Percentiles rank a stretch among this genome's conserved stretches.
These are phyloP conservation scores for Enteromius treurensis DNA, from an alignment of 2,797 vertebrate genomes.

Conservation along the genomic window DNA sequence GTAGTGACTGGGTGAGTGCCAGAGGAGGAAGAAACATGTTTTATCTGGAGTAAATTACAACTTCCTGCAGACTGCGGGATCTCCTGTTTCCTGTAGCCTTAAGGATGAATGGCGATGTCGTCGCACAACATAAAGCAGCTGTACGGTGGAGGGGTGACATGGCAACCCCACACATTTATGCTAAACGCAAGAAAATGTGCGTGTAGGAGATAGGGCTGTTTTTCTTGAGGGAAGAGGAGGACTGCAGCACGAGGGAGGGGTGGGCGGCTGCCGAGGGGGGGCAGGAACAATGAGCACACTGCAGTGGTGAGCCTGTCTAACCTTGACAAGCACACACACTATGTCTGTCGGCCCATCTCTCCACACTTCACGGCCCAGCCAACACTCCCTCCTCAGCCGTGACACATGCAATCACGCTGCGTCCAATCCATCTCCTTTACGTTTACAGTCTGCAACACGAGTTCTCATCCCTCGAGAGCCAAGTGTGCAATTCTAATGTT, in stretches of 20 bases:
- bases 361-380: slow-evolving; percentile 32
- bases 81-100: slow-evolving; percentile 35
- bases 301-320: slow-evolving; percentile 65
- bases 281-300: slow-evolving; percentile 68
- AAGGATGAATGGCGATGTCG: slow-evolving; percentile 29
- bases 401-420: slow-evolving; percentile 27
- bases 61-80: slow-evolving; percentile 44
- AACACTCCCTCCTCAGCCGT: slow-evolving; percentile 21
- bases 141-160: slow-evolving; percentile 40
- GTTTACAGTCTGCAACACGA: neutral
- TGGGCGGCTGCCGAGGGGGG: slow-evolving; percentile 40
- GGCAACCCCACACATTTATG: slow-evolving; percentile 54
- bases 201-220: slow-evolving; percentile 54
- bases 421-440: neutral
- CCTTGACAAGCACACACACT: slow-evolving; percentile 41
- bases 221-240: slow-evolving; percentile 64
- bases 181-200: slow-evolving; percentile 32
- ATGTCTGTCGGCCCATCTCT: slow-evolving; percentile 22
- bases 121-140: slow-evolving; percentile 44
- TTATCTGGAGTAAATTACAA: slow-evolving; percentile 50
- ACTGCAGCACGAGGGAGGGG: slow-evolving; percentile 68
- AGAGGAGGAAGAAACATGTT: slow-evolving; percentile 31
- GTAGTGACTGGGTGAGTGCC: slow-evolving; percentile 29
- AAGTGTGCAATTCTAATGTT: slow-evolving; percentile 9
- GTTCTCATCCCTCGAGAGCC: neutral